Percentiles rank a stretch among this genome's conserved stretches.
Evolutionary conservation across 2,113 vertebrate species (phyloP).

Genomic region (Lonchura striata): DNA sequence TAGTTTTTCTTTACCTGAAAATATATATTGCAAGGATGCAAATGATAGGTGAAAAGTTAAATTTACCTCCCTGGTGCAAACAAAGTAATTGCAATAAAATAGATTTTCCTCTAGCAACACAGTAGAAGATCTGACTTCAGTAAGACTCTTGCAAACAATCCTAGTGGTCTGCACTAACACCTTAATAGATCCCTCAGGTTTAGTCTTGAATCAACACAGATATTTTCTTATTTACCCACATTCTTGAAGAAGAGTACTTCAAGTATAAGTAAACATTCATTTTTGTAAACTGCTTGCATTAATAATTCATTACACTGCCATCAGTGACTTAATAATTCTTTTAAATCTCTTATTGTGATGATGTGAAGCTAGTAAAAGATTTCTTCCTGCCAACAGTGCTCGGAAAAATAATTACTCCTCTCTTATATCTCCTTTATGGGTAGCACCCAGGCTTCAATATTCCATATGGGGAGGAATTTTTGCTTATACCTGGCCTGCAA

Average conservation of each 20-base stretch:
- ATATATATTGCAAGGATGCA: not conserved
- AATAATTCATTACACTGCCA: conserved; percentile 3
- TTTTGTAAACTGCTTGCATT: not conserved
- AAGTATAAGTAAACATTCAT: not conserved
- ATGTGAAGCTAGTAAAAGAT: not conserved
- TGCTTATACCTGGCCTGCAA: not conserved
- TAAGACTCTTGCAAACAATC: not conserved
- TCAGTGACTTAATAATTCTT: not conserved
- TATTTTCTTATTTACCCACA: not conserved
- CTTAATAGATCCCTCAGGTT: not conserved
- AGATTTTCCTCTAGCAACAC: not conserved
- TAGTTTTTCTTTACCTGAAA: not conserved
- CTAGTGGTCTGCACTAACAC: not conserved
- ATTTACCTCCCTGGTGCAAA: not conserved
- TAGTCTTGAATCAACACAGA: not conserved
- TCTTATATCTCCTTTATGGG: not conserved
- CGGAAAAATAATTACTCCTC: not conserved
- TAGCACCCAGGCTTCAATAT: not conserved
- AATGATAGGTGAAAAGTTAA: not conserved
- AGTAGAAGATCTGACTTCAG: not conserved
- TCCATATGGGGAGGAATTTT: not conserved
- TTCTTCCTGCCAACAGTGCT: not conserved
- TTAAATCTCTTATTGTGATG: not conserved
- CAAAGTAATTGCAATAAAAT: not conserved
- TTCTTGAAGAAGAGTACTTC: not conserved